Evolutionary conservation across 2,797 vertebrate species (phyloP).

Genomic region (Oceanodroma leucorhoa): DNA sequence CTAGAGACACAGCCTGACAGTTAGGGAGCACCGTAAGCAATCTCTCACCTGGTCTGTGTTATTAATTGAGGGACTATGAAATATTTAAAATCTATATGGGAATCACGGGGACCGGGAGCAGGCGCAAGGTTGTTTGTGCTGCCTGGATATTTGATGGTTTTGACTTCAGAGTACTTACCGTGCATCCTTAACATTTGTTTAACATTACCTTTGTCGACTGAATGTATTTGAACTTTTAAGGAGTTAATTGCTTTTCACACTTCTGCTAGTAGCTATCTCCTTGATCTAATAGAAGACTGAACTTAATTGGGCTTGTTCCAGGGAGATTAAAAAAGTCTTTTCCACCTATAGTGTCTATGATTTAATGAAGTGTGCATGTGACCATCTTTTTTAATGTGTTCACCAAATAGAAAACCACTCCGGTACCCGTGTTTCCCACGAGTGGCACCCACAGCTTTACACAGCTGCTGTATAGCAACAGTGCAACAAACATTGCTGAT

Average conservation of each 20-base stretch:
- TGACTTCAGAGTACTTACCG: neutral
- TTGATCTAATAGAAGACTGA: neutral
- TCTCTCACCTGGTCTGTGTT: accelerated
- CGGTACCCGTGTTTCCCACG: accelerated
- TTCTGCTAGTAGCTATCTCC: neutral
- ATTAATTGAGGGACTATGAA: neutral
- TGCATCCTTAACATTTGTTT: neutral
- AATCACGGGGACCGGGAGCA: neutral
- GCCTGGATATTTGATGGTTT: neutral
- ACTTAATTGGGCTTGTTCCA: slow-evolving; percentile 11
- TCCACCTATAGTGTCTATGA: neutral
- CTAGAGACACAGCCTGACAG: neutral
- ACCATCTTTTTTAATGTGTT: neutral
- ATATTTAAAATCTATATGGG: neutral
- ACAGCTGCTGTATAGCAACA: neutral
- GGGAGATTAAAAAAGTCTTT: neutral
- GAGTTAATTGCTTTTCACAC: slow-evolving; percentile 17
- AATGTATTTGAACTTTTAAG: neutral
- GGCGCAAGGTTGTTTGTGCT: accelerated
- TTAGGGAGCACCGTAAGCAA: accelerated
- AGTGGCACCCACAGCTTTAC: neutral
- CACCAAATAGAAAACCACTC: neutral
- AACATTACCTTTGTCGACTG: neutral
- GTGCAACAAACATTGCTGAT: accelerated
- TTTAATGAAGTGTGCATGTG: neutral